Evolutionary conservation across 2,113 vertebrate genomes (phyloP), one percentile per base, ranked within the genome.

Genomic region (Scalopus aquaticus): DNA sequence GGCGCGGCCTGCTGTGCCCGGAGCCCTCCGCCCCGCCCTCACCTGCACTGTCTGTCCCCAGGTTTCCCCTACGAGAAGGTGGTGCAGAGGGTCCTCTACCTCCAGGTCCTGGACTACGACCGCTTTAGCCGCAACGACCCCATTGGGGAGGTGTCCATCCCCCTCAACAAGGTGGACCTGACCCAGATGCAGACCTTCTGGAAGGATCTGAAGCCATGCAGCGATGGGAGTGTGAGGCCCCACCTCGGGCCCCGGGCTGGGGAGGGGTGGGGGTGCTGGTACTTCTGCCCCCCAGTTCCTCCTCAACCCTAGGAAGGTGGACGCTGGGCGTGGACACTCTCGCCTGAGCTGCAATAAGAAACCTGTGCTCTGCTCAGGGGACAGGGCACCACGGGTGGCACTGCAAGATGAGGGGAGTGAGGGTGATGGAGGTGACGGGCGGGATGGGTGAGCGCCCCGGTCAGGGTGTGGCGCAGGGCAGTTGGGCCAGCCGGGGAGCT

Each of bases 191-290:
- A 99, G 98, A 99, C 99, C 72, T 99, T 99, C 98, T 99, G 99
- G 99, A 99, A 99, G 98, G 99, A 99, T 94, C 98, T 99, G 96
- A 99, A 99, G 97, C 99, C 99, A 35, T 99, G 99, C 98, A 99
- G 99, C 0, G 99, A 99, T n/a, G 99, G 99, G 98, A 99, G 99
- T 5, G 99, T 99, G 99, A 99, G 99, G 39, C 78, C 51, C 81
- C 15, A 44, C n/a, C 56, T n/a, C 12, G 28, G 32, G 39, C n/a
- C 46, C 69, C 35, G 73, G 42, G 19, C 37, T 3, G 32, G 69
- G 79, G 62, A 30, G 9, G 80, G 10, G 9, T 46, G 35, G 24
- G 46, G 51, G 87, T 79, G 67, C 37, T 39, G 54, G 35, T 12
- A 15, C 49, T 35, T 44, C n/a, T n/a, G 19, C 17, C 5, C 65